Evolutionary conservation across 2,113 vertebrate genomes (phyloP).

Genomic region (Loxodonta africana): DNA sequence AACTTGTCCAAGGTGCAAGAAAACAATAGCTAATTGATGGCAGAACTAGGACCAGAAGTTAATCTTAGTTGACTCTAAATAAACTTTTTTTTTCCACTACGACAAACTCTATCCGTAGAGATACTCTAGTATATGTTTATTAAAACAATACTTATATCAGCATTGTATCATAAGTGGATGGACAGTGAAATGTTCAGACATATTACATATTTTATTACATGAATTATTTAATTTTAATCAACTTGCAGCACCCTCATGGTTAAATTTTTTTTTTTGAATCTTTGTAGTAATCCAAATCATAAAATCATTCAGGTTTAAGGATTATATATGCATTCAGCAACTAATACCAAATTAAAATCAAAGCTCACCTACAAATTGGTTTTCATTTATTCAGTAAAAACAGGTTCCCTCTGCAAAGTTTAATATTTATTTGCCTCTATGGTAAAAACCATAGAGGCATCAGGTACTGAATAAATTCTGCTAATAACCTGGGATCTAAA

Average conservation of each 20-base stretch:
- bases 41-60: background rate
- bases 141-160: background rate
- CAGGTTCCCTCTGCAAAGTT: background rate
- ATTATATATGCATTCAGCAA: background rate
- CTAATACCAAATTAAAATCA: slow-evolving; percentile 36
- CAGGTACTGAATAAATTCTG: slow-evolving; percentile 1
- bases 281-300: slow-evolving; percentile 27
- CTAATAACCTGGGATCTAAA: background rate
- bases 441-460: background rate
- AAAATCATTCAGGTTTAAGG: slow-evolving; percentile 21
- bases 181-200: slow-evolving; percentile 10
- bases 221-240: slow-evolving; percentile 30
- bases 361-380: slow-evolving; percentile 11
- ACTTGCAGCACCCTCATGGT: background rate
- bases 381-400: slow-evolving; percentile 58
- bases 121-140: background rate
- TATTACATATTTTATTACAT: background rate
- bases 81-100: background rate
- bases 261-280: slow-evolving; percentile 26
- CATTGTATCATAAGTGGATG: background rate
- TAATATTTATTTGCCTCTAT: background rate
- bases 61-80: background rate
- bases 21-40: background rate
- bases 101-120: background rate
- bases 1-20: background rate